These are phyloP conservation scores for Galago senegalensis DNA, from an alignment of 2,797 vertebrate genomes.

Conservation along the genomic window DNA sequence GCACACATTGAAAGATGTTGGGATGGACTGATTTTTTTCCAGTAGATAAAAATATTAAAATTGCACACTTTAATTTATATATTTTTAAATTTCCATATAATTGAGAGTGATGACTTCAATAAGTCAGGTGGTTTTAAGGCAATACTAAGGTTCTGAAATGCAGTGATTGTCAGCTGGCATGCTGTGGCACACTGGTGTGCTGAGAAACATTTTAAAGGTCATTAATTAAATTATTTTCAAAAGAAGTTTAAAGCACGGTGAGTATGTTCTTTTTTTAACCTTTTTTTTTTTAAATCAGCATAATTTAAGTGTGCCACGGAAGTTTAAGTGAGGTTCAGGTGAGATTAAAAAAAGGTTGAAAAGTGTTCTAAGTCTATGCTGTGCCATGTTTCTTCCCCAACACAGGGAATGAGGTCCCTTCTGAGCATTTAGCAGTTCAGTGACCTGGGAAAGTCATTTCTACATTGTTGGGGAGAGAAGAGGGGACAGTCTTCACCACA, in stretches of 20 bases:
- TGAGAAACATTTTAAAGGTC: too few species aligned
- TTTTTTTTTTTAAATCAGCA: too few species aligned
- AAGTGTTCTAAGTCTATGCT: neutral
- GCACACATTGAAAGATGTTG: neutral
- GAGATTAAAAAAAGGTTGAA: too few species aligned
- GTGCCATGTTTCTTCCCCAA: neutral
- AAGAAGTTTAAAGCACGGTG: too few species aligned
- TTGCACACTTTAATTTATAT: neutral
- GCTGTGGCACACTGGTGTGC: too few species aligned
- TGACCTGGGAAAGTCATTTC: neutral
- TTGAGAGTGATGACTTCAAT: neutral
- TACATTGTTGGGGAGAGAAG: neutral
- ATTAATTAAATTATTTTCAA: too few species aligned
- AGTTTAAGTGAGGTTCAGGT: too few species aligned
- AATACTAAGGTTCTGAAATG: neutral
- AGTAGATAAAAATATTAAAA: slow-evolving; percentile 26
- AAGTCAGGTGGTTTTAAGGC: neutral
- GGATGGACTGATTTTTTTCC: neutral
- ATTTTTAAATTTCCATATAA: neutral
- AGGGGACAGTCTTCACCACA: too few species aligned
- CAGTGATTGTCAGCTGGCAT: too few species aligned
- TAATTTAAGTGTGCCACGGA: too few species aligned
- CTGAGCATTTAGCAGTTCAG: neutral
- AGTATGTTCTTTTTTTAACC: too few species aligned
- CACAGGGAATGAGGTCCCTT: accelerated